Conservation (phyloP, 2,113 vertebrate genomes). For the Sinocyclocheilus rhinocerous region DNA sequence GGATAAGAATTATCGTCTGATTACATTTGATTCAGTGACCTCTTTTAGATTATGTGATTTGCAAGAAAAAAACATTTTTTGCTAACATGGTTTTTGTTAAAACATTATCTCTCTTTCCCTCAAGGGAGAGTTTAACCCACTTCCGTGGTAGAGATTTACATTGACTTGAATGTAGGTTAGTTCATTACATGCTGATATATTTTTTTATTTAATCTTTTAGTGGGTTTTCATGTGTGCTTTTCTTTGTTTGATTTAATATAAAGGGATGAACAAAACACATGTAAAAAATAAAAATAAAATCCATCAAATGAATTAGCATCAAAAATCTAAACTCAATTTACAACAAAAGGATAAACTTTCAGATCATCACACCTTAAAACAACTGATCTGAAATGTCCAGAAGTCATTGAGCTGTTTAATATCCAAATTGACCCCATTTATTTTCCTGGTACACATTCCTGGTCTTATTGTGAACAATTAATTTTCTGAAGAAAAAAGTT, state of each 20-base stretch:
- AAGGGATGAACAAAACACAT: neutral
- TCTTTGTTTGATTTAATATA: neutral
- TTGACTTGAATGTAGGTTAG: conserved; percentile 33
- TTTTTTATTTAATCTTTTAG: neutral
- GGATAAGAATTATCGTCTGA: neutral
- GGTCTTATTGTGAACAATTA: neutral
- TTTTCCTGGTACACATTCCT: neutral
- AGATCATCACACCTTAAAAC: neutral
- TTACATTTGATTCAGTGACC: conserved; percentile 56
- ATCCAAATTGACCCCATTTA: neutral
- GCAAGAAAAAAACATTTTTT: neutral
- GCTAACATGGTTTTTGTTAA: conserved; percentile 3
- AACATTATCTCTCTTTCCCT: conserved; percentile 14
- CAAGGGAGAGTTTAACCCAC: conserved; percentile 23
- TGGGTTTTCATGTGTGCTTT: neutral
- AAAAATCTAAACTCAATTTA: neutral
- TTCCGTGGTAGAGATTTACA: conserved; percentile 1
- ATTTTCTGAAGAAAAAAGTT: neutral
- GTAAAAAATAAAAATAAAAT: neutral
- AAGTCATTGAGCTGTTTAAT: neutral
- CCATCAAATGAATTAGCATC: neutral
- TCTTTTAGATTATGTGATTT: conserved; percentile 7
- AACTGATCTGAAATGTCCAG: neutral
- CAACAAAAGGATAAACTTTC: neutral
- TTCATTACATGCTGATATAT: conserved; percentile 10